Percentiles rank a stretch among this genome's conserved stretches.
Evolutionary conservation across 2,113 vertebrate genomes (phyloP).

Genomic region (Callocephalon fimbriatum): DNA sequence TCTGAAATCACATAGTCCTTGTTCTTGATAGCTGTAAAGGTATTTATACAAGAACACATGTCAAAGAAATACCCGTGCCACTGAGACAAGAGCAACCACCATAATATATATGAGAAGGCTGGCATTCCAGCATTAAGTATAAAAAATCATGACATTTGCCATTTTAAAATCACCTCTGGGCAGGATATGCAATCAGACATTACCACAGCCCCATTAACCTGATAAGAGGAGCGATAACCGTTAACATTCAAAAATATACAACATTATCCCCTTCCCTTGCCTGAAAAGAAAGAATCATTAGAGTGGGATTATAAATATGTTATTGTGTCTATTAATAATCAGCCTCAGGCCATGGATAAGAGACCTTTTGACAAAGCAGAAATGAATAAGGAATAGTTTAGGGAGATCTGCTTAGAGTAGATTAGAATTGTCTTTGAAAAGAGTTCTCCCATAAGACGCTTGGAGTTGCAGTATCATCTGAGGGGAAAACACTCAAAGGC

Average conservation of each 20-base stretch:
- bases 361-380: conserved; percentile 31
- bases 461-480: not conserved
- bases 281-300: conserved; percentile 20
- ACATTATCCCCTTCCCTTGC: not conserved
- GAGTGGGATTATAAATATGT: conserved; percentile 4
- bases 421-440: conserved; percentile 3
- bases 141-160: conserved; percentile 23
- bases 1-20: conserved; percentile 39
- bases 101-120: conserved; percentile 43
- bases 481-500: not conserved
- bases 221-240: conserved; percentile 37
- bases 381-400: conserved; percentile 31
- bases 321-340: conserved; percentile 34
- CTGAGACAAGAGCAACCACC: conserved; percentile 2
- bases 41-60: conserved; percentile 47
- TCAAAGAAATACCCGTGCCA: conserved; percentile 51
- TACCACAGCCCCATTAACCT: conserved; percentile 50
- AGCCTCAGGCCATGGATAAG: not conserved
- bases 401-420: conserved; percentile 9
- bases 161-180: conserved; percentile 60
- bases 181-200: conserved; percentile 55
- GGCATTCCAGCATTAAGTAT: conserved; percentile 34
- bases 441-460: not conserved
- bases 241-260: not conserved
- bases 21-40: conserved; percentile 25